Conservation (phyloP, 92 coral and sea anemone species). For the Palythoa grandis region DNA sequence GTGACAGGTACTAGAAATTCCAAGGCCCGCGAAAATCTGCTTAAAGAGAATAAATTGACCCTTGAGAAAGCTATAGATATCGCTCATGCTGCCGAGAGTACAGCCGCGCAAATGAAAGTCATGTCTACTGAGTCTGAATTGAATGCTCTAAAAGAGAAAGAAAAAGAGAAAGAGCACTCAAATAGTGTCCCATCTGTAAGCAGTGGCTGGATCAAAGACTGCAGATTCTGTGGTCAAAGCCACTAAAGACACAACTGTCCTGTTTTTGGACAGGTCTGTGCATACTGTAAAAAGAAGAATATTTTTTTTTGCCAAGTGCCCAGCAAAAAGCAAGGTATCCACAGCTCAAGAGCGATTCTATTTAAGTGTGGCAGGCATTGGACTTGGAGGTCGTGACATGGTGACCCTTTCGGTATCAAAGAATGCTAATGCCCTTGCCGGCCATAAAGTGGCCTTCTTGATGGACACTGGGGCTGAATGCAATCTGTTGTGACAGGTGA, state of each 20-base stretch:
- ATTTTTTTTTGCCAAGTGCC: constrained; percentile 35
- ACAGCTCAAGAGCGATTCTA: constrained; percentile 50
- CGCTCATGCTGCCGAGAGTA: constrained; percentile 50
- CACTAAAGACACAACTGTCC: constrained; percentile 15
- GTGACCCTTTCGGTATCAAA: not conserved
- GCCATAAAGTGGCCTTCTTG: constrained; percentile 31
- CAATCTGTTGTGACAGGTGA: constrained; percentile 47
- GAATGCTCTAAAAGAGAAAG: not conserved
- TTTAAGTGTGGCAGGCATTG: constrained; percentile 43
- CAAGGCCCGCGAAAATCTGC: constrained; percentile 57
- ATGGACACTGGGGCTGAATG: constrained; percentile 51
- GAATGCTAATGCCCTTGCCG: constrained; percentile 14
- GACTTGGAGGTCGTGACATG: constrained; percentile 43
- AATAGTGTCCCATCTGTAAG: not conserved
- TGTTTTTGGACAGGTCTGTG: constrained; percentile 41
- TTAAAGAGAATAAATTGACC: constrained; percentile 49
- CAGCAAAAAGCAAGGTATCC: constrained; percentile 18
- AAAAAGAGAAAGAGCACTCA: constrained; percentile 30
- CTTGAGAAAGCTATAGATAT: constrained; percentile 49
- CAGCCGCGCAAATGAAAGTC: constrained; percentile 40
- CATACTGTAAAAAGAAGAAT: constrained; percentile 43
- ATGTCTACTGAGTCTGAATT: constrained; percentile 22
- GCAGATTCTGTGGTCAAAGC: constrained; percentile 36
- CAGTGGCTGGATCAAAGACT: constrained; percentile 7
- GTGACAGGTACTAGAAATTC: constrained; percentile 44